Base-by-base conservation (phyloP, 2,888 invertebrate genomes). In the Drosophila nigricruria region DNA sequence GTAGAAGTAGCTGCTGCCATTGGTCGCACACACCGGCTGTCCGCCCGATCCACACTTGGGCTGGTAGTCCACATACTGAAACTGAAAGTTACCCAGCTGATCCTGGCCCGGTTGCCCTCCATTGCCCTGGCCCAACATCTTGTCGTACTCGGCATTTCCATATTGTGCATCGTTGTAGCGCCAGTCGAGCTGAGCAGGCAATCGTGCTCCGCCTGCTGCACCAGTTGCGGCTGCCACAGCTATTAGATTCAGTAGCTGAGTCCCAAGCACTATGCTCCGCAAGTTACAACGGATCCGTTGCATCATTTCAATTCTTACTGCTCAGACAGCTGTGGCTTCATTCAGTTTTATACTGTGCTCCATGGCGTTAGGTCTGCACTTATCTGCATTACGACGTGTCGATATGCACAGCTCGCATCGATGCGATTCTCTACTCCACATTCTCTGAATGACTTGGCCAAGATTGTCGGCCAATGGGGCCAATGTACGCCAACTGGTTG, bases 41-140 rank as follows among this genome's bases (percentile, higher is more conserved):
- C 83, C 83, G 0, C 88, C 83, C 0, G 57, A 3, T 1, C 32
- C 53, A 14, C 83, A 84, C 1, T 62, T 74, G 1, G 74, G 80
- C 54, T 72, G 82, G 38, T 88, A 79, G 77, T 88, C 83, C 54
- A 84, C 88, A 49, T 73, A 84, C 27, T 88, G 68, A 56, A 76
- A 87, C 23, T 87, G 79, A 53, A 72, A 36, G 16, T 65, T 50
- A 16, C 66, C 62, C 10, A 65, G 38, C 8, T 40, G 50, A 1
- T 77, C 43, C 20, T 50, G 30, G 0, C 16, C 30, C 0, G 36
- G 8, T 38, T 45, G 20, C 12, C 18, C 38, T 1, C 34, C 72
- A 25, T 30, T 57, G 20, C 18, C 27, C 18, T 60, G 42, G 3
- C 52, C 25, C 38, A 74, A 42, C 20, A 82, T 68, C 27, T 80